Percentiles rank a stretch among this genome's conserved stretches.
Conservation (phyloP, 2,797 vertebrate species). For the Masticophis lateralis region DNA sequence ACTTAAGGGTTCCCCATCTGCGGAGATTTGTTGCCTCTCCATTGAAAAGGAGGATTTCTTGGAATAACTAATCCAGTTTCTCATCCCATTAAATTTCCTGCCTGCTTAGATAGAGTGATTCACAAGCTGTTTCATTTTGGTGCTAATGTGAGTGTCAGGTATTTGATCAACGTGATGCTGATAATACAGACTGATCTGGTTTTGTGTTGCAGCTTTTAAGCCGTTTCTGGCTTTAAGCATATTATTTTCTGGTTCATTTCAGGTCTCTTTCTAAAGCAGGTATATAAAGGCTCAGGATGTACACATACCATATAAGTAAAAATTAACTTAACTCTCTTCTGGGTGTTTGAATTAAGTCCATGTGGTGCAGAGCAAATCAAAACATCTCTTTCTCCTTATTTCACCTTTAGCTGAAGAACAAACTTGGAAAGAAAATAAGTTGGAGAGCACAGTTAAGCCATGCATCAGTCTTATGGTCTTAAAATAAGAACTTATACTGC, state of each 20-base stretch:
- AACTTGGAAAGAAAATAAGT: background rate
- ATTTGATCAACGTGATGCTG: background rate
- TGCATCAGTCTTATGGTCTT: background rate
- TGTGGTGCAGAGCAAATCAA: background rate
- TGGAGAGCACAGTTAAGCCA: background rate
- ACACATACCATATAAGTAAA: background rate
- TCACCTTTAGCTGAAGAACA: background rate
- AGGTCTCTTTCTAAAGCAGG: background rate
- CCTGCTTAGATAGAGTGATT: background rate
- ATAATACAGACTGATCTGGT: background rate
- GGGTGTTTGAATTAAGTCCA: background rate
- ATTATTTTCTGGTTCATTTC: background rate
- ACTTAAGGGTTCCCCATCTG: background rate
- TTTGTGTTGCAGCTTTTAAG: background rate
- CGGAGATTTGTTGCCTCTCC: background rate
- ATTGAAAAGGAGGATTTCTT: background rate
- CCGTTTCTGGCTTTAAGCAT: background rate
- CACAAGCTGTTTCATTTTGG: background rate
- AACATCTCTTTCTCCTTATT: background rate
- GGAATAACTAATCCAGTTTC: background rate
- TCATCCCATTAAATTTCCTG: background rate
- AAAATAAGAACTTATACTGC: background rate
- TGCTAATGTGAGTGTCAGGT: background rate
- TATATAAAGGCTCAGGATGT: background rate
- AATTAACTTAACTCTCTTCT: background rate